phyloP scores from a whole-genome alignment of 1,140 invertebrate species.

The Ceratosolen solmsi region DNA sequence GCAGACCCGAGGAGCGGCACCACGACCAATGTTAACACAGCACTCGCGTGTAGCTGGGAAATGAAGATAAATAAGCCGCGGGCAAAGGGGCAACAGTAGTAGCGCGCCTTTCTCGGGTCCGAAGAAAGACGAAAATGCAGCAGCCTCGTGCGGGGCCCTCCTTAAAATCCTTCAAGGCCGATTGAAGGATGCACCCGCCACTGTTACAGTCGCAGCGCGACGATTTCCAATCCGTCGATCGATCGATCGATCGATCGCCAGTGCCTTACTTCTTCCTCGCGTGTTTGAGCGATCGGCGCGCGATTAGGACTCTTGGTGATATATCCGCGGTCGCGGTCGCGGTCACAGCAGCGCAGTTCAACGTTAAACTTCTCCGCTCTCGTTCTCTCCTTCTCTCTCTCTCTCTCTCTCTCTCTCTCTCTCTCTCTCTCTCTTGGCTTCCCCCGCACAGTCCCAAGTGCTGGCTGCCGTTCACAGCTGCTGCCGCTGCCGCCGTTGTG shows the following conservation, averaged over 20 bases:
- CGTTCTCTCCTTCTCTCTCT: neutral
- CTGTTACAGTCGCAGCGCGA: neutral
- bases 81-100: neutral
- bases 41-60: neutral
- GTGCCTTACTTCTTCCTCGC: neutral
- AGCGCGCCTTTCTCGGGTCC: neutral
- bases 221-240: constrained; percentile 8
- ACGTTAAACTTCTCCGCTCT: neutral
- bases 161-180: too few relatives aligned
- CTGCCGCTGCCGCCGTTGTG: neutral
- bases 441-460: too few relatives aligned
- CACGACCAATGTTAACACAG: neutral
- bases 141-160: too few relatives aligned
- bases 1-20: neutral
- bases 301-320: constrained; percentile 31
- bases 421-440: neutral
- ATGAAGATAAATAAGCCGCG: neutral
- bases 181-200: neutral
- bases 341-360: neutral
- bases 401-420: too few relatives aligned
- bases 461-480: neutral
- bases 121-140: neutral
- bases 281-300: neutral
- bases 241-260: too few relatives aligned
- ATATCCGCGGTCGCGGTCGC: neutral